phyloP scores from a whole-genome alignment of 2,888 invertebrate genomes.

The Machimus atricapillus region DNA sequence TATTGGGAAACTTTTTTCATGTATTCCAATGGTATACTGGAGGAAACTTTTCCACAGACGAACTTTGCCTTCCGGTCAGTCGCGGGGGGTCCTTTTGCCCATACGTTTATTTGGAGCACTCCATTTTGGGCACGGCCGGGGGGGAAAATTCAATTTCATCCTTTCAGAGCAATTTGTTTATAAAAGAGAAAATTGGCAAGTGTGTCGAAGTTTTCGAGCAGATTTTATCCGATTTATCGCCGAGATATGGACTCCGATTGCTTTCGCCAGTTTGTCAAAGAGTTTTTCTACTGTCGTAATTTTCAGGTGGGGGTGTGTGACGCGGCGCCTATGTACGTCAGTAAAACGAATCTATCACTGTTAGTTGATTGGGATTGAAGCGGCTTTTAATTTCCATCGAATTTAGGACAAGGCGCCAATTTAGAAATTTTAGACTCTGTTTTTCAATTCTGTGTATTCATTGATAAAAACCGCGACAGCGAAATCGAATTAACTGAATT shows the following conservation, averaged over 20 bases:
- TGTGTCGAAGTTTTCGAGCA: not conserved
- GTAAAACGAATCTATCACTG: not conserved
- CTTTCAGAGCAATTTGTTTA: not conserved
- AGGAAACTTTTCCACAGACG: slow-evolving; percentile 11
- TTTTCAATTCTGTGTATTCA: not conserved
- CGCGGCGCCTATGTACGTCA: not conserved
- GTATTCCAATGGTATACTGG: not conserved
- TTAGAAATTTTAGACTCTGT: not conserved
- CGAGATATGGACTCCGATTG: slow-evolving; percentile 4
- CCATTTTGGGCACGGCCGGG: not conserved
- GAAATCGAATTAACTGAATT: no score
- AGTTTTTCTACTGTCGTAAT: not conserved
- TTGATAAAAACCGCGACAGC: no score
- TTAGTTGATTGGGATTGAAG: not conserved
- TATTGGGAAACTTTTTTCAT: slow-evolving; percentile 28
- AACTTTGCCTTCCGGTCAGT: slow-evolving; percentile 10
- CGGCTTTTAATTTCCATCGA: not conserved
- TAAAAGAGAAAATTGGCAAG: not conserved
- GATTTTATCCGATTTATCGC: slow-evolving; percentile 1
- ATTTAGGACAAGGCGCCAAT: not conserved
- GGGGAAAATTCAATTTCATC: not conserved
- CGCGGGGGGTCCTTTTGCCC: not conserved
- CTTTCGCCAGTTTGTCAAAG: not conserved
- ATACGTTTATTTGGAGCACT: not conserved
- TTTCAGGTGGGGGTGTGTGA: not conserved